Evolutionary conservation across 2,888 invertebrate genomes (phyloP).

Genomic region (Brachyptera putata): DNA sequence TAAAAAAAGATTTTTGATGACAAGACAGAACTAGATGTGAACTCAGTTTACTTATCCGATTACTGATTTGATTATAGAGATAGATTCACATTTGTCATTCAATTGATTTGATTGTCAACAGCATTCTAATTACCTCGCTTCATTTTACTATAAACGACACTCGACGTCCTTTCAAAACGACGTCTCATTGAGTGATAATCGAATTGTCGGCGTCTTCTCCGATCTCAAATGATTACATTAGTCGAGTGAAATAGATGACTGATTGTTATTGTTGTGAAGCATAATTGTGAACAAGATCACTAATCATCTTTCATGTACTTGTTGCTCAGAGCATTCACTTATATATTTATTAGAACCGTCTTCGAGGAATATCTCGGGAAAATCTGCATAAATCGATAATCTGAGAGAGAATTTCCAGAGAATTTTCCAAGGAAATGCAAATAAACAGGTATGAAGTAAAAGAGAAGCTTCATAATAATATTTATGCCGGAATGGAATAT

Average conservation of each 20-base stretch:
- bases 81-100: not conserved
- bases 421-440: too few species aligned
- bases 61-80: not conserved
- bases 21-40: not conserved
- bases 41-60: not conserved
- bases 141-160: not conserved
- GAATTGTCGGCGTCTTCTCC: not conserved
- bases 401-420: too few species aligned
- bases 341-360: too few species aligned
- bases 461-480: too few species aligned
- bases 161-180: not conserved
- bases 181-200: not conserved
- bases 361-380: too few species aligned
- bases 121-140: conserved; percentile 20
- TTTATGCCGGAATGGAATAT: too few species aligned
- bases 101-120: not conserved
- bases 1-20: not conserved
- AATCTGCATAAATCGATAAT: too few species aligned
- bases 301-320: too few species aligned
- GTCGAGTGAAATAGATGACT: not conserved
- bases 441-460: too few species aligned
- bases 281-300: too few species aligned
- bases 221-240: not conserved
- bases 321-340: too few species aligned
- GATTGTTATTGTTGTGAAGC: not conserved